These are phyloP conservation scores for Parauchenoglanis punctatus DNA, from an alignment of 2,797 vertebrate genomes.

Conservation along the genomic window DNA sequence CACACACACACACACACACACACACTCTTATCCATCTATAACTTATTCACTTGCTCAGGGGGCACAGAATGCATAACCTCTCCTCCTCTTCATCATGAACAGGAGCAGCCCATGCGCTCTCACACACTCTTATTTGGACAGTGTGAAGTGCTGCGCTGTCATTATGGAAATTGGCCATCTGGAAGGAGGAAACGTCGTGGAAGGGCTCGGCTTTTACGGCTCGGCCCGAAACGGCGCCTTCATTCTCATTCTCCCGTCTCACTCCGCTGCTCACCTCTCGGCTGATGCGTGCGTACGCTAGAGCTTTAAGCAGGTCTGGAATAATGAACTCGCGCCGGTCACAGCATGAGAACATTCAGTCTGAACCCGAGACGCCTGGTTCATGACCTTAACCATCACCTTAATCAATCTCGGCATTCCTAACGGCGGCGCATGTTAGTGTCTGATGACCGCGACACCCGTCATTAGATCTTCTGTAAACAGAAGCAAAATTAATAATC, in stretches of 20 bases:
- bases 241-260: constrained; percentile 24
- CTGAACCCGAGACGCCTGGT: background rate
- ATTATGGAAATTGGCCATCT: constrained; percentile 63
- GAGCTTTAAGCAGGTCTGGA: background rate
- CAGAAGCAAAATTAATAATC: background rate
- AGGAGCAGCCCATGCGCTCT: background rate
- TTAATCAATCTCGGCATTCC: background rate
- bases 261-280: constrained; percentile 8
- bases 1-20: constrained; percentile 23
- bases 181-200: constrained; percentile 41
- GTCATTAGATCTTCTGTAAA: background rate
- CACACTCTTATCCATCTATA: constrained; percentile 50
- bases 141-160: constrained; percentile 48
- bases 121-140: constrained; percentile 34
- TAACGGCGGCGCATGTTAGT: background rate
- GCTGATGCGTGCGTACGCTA: background rate
- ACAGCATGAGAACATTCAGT: background rate
- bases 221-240: constrained; percentile 12
- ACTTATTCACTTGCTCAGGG: constrained; percentile 29
- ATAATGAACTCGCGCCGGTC: background rate
- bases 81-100: constrained; percentile 34
- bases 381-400: background rate
- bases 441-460: background rate
- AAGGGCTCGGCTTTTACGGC: constrained; percentile 25
- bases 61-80: constrained; percentile 35